Evolutionary conservation across 2,797 vertebrate genomes (phyloP).

Genomic region (Silurus lanzhouensis): DNA sequence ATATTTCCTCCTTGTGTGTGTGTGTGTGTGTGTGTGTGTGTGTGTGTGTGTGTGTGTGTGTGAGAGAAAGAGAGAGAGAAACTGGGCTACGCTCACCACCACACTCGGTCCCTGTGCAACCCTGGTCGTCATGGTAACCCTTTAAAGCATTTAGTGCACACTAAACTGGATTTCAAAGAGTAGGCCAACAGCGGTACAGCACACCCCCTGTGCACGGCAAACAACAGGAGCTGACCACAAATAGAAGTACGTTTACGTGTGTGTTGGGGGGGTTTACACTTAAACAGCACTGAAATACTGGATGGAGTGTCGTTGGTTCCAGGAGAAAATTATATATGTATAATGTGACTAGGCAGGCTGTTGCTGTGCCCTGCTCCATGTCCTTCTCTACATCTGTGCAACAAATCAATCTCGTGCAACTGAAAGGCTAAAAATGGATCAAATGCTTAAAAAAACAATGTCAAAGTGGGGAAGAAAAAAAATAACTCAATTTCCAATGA

Average conservation of each 20-base stretch:
- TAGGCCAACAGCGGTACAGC: constrained; percentile 36
- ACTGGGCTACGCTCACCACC: constrained; percentile 48
- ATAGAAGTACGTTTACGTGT: constrained; percentile 7
- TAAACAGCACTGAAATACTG: neutral
- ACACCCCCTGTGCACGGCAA: constrained; percentile 34
- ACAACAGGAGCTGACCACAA: constrained; percentile 31
- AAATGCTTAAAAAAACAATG: neutral
- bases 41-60: neutral
- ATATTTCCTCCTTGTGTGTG: constrained; percentile 8
- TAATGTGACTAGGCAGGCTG: neutral
- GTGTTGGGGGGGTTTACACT: neutral
- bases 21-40: neutral
- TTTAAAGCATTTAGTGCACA: constrained; percentile 56
- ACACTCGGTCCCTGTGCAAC: constrained; percentile 48
- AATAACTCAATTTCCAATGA: neutral
- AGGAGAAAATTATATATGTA: no score
- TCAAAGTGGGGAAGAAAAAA: neutral
- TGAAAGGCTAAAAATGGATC: constrained; percentile 33
- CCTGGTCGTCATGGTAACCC: constrained; percentile 52
- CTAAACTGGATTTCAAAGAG: constrained; percentile 54
- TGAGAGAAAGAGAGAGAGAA: constrained; percentile 19
- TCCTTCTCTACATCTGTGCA: neutral
- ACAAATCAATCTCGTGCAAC: constrained; percentile 11
- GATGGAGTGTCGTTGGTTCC: neutral
- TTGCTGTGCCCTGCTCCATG: neutral